Evolutionary conservation across 2,113 vertebrate species (phyloP), one percentile per base, ranked within the genome.

Genomic region (Pachycephala philippinensis): DNA sequence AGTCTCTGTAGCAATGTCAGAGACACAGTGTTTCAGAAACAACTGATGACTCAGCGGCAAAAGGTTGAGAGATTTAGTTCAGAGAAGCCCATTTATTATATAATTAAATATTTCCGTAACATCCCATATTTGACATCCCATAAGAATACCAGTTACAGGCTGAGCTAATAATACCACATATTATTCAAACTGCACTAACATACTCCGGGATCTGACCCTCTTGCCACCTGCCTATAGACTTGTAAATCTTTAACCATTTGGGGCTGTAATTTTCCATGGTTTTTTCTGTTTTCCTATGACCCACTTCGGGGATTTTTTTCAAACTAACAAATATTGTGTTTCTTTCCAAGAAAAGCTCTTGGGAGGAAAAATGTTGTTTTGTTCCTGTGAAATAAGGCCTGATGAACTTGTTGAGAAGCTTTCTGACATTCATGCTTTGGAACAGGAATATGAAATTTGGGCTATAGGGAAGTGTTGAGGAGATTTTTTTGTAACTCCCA

Each of bases 31-130:
- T 93, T 95, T 94, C 83, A 92, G 96, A 78, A 96, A 71, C 83
- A 87, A 79, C 65, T 61, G 74, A 96, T 95, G 89, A 97, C 53
- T 95, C 87, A 96, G 80, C 23, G 37, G 45, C 69, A 76, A 87
- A 90, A 87, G 23, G 72, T 40, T 79, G 83, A 64, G 71, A 64
- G 68, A 53, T 72, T 84, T 39, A 47, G 49, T 84, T 90, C 76
- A 61, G 86, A 89, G 76, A 72, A 82, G 49, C 10, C 74, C 40
- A 13, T 84, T 93, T 82, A 89, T 70, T 86, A 68, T 82, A 93
- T 78, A 95, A 96, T 81, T 37, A 92, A 95, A 96, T 69, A 89
- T 89, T 96, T 94, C 90, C n/a, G 1, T 84, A 90, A 89, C 84
- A 50, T 93, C 50, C 40, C 77, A 6, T 71, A 40, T 87, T 83